phyloP scores from a whole-genome alignment of 2,888 invertebrate species.

The Mimas tiliae region DNA sequence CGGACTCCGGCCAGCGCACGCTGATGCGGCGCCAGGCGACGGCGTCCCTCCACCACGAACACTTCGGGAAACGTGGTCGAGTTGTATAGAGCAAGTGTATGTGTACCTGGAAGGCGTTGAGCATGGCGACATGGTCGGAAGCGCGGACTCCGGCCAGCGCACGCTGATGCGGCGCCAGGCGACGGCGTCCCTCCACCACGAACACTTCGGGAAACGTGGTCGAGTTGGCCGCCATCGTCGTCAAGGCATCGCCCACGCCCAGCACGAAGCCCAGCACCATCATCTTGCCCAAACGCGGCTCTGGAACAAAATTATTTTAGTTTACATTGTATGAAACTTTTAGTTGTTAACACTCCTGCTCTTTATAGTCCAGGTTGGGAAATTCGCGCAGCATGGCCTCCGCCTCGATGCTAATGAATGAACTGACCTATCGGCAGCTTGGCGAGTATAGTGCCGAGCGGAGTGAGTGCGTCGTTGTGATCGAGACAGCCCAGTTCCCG shows the following conservation, averaged over 20 bases:
- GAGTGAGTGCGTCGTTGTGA: slow-evolving; percentile 93
- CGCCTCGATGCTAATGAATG: not conserved
- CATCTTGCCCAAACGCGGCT: slow-evolving; percentile 98
- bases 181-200: slow-evolving; percentile 89
- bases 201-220: slow-evolving; percentile 98
- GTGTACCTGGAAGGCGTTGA: slow-evolving; percentile 93
- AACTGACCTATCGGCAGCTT: slow-evolving; percentile 92
- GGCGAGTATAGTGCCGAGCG: slow-evolving; percentile 96
- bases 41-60: slow-evolving; percentile 92
- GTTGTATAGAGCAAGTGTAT: slow-evolving; percentile 68
- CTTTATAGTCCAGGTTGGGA: too few species aligned
- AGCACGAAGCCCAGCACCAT: slow-evolving; percentile 97
- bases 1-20: slow-evolving; percentile 93
- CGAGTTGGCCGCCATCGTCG: slow-evolving; percentile 97
- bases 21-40: slow-evolving; percentile 93
- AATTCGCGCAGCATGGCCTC: too few species aligned
- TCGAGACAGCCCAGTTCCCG: slow-evolving; percentile 97
- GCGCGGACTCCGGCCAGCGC: slow-evolving; percentile 93
- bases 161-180: slow-evolving; percentile 93
- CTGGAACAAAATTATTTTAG: slow-evolving; percentile 59
- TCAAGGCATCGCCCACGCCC: slow-evolving; percentile 94
- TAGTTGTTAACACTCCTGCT: too few species aligned
- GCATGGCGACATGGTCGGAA: slow-evolving; percentile 98
- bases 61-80: slow-evolving; percentile 98
- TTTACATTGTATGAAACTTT: too few species aligned